phyloP scores from a whole-genome alignment of 2,888 invertebrate species.

The Periphyllus acericola region DNA sequence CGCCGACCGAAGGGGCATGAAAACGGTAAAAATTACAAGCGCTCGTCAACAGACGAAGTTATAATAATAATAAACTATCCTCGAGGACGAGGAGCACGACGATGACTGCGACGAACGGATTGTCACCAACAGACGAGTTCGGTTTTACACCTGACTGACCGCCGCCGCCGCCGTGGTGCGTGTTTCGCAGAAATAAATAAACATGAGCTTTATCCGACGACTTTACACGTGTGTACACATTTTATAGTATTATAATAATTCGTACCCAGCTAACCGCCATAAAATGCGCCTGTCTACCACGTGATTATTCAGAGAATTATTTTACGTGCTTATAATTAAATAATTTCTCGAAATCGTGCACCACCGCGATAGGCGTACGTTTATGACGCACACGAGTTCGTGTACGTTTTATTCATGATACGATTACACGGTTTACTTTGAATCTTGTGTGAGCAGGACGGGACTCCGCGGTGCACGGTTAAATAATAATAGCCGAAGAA shows the following conservation, averaged over 20 bases:
- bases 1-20: neutral
- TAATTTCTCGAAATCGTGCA: conserved; percentile 1
- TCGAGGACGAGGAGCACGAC: neutral
- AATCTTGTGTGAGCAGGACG: too few species aligned
- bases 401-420: too few species aligned
- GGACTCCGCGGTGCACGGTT: too few species aligned
- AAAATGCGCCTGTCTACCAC: neutral
- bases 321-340: conserved; percentile 6
- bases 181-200: conserved; percentile 33
- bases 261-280: neutral
- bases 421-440: too few species aligned
- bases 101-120: conserved; percentile 23
- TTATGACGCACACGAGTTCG: too few species aligned
- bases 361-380: neutral
- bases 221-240: neutral
- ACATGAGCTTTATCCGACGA: neutral
- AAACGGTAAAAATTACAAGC: neutral
- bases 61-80: conserved; percentile 12
- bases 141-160: conserved; percentile 44
- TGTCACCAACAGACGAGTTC: conserved; percentile 37
- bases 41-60: neutral
- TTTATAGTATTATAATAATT: neutral
- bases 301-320: neutral
- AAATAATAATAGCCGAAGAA: too few species aligned
- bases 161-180: neutral